Evolutionary conservation across 2,797 vertebrate genomes (phyloP).

Genomic region (Acrocephalus scirpaceus): DNA sequence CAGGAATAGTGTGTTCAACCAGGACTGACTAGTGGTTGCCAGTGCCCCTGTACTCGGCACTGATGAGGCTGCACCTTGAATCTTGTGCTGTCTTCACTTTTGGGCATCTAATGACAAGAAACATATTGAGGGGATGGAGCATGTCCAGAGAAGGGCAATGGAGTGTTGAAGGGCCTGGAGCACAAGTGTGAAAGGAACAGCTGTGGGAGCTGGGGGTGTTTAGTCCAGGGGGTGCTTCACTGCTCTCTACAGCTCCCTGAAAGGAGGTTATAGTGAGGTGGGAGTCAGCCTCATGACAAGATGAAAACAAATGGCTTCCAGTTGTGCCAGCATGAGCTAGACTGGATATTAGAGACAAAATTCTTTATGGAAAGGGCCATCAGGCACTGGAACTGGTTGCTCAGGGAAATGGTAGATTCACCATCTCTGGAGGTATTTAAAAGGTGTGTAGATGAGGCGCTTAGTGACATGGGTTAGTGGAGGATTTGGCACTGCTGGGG

Average conservation of each 20-base stretch:
- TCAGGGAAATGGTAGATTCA: background rate
- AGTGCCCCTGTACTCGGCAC: rapidly evolving
- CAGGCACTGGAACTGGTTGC: background rate
- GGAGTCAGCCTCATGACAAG: no score
- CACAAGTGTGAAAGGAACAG: background rate
- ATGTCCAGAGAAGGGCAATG: background rate
- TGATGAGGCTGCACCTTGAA: background rate
- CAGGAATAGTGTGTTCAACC: background rate
- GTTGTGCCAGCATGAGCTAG: background rate
- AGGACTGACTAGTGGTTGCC: background rate
- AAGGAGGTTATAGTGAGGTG: background rate
- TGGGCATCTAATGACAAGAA: background rate
- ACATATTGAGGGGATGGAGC: background rate
- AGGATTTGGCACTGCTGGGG: background rate
- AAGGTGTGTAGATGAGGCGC: background rate
- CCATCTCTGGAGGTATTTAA: background rate
- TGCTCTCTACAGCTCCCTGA: no score
- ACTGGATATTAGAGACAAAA: background rate
- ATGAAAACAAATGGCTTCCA: background rate
- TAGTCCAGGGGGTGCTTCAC: background rate
- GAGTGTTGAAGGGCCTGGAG: background rate
- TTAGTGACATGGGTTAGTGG: no score
- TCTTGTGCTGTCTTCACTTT: background rate
- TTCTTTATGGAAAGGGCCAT: no score
- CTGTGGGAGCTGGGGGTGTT: background rate